phyloP scores from a whole-genome alignment of 2,888 invertebrate species.

The Dasypolia templi region DNA sequence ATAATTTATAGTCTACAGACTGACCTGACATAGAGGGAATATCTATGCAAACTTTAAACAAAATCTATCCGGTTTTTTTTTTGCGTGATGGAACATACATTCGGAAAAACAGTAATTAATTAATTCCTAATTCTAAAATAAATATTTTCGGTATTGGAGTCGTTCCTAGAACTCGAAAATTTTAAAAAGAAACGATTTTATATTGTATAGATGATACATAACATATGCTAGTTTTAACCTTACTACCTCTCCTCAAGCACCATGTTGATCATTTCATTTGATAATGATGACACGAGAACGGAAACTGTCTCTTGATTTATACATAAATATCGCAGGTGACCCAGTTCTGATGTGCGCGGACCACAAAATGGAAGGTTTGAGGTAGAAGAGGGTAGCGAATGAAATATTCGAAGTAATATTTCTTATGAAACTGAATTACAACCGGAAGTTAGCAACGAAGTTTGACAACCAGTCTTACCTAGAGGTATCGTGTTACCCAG shows the following conservation, averaged over 20 bases:
- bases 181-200: too few relatives aligned
- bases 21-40: too few relatives aligned
- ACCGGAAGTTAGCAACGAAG: neutral
- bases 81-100: too few relatives aligned
- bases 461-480: neutral
- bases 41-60: too few relatives aligned
- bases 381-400: conserved; percentile 29
- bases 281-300: conserved; percentile 64
- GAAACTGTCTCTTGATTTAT: conserved; percentile 69
- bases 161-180: too few relatives aligned
- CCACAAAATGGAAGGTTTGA: conserved; percentile 27
- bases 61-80: too few relatives aligned
- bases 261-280: conserved; percentile 71
- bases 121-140: too few relatives aligned
- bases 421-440: neutral
- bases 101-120: too few relatives aligned
- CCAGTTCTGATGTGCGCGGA: conserved; percentile 66
- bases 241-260: neutral
- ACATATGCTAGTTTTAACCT: neutral
- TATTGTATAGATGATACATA: too few relatives aligned
- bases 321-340: conserved; percentile 71
- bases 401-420: neutral
- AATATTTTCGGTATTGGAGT: too few relatives aligned
- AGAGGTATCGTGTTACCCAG: neutral
- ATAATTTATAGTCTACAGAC: too few relatives aligned